Evolutionary conservation across 2,113 vertebrate genomes (phyloP), one percentile per base, ranked within the genome.

Genomic region (Brachyistius frenatus): DNA sequence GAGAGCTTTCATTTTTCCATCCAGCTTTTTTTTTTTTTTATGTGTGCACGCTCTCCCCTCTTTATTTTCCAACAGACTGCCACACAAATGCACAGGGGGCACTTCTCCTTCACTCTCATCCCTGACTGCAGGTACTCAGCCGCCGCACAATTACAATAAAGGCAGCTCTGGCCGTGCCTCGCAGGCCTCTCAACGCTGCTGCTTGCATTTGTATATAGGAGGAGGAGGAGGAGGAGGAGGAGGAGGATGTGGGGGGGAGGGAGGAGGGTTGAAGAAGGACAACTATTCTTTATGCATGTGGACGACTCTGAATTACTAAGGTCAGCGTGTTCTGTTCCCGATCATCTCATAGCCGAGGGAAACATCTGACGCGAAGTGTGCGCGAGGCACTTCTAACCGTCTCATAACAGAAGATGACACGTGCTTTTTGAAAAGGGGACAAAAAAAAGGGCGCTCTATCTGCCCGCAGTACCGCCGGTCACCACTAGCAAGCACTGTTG

Each of bases 401-500:
- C 72, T 82, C 69, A 30, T 41, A 56, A 65, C 66, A 72, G 52
- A 56, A 47, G 33, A 80, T 10, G 63, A 69, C 46, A 30, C 53
- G 54, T 8, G 31, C 67, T 65, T 80, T 52, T 23, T 23, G 23
- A 23, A 36, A 36, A 82, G 41, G 64, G 60, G 78, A 67, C 67
- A 84, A 76, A 72, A 86, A 52, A 65, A 74, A 57, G 73, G 37
- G 55, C 64, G 49, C 73, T 58, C 32, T 35, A 46, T 14, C 36
- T 23, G 23, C 23, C 65, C 4, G 83, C 82, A 94, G 80, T 94
- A 88, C 92, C 49, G 0, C 0, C 13, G 85, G 80, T 91, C 89
- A 88, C 93, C 95, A 92, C 95, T 91, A 94, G 94, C 90, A 80
- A 91, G 92, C 72, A 74, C 93, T 95, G 80, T 91, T 91, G 90